Conservation (phyloP, 2,888 invertebrate genomes). For the Atethmia centrago region DNA sequence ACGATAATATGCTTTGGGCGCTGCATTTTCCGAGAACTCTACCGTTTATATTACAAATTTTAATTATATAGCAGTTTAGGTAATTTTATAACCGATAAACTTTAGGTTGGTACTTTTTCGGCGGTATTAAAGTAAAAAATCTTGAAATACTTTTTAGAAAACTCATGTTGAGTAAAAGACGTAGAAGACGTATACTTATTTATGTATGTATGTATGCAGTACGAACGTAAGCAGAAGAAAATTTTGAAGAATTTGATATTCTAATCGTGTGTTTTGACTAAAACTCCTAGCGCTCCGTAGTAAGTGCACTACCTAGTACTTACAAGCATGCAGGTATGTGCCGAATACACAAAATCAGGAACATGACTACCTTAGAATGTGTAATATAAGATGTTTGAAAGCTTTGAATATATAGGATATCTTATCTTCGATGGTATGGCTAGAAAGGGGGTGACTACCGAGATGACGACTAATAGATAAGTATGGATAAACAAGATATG, state of each 20-base stretch:
- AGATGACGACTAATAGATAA: background rate
- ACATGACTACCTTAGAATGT: conserved; percentile 19
- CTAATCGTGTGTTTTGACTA: conserved; percentile 51
- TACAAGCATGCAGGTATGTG: conserved; percentile 25
- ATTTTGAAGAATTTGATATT: conserved; percentile 44
- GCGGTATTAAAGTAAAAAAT: no score
- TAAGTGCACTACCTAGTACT: conserved; percentile 46
- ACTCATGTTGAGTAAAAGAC: background rate
- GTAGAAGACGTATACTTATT: background rate
- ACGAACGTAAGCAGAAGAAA: background rate
- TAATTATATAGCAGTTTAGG: no score
- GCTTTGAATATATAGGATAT: background rate
- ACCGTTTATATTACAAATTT: no score
- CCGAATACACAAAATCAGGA: conserved; percentile 48
- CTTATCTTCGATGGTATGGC: background rate
- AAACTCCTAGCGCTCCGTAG: conserved; percentile 41
- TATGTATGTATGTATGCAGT: conserved; percentile 3
- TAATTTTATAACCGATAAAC: no score
- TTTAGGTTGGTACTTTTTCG: no score
- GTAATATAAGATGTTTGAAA: conserved; percentile 2
- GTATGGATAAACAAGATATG: background rate
- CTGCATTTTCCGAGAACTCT: no score
- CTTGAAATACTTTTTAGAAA: background rate
- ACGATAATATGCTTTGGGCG: no score
- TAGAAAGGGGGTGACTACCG: background rate